phyloP scores from a whole-genome alignment of 2,113 vertebrate species.

The Syngnathus scovelli region DNA sequence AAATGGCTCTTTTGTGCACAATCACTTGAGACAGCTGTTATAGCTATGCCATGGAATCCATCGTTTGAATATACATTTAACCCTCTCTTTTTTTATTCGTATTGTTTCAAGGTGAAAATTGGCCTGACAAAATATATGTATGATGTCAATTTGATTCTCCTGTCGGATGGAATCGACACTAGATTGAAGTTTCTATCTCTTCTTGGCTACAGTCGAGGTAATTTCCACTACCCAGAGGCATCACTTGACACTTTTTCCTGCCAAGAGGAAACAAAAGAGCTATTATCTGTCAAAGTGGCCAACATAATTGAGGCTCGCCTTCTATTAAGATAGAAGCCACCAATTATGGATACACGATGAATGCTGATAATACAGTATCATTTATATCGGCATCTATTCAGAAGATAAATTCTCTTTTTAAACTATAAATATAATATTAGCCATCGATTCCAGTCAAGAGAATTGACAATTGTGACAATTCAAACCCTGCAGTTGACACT shows the following conservation, averaged over 20 bases:
- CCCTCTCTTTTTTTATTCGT: too few species aligned
- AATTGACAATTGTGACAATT: neutral
- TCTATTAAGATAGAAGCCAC: neutral
- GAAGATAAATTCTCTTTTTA: too few species aligned
- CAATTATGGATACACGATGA: neutral
- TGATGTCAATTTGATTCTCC: neutral
- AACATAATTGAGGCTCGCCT: neutral
- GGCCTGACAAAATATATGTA: too few species aligned
- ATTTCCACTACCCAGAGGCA: neutral
- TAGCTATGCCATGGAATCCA: neutral
- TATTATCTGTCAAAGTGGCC: neutral
- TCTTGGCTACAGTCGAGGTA: neutral
- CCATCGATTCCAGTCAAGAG: neutral
- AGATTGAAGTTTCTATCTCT: neutral
- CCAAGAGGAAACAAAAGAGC: neutral
- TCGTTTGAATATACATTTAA: neutral
- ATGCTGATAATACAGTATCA: neutral
- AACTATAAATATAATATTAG: neutral
- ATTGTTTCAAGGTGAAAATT: too few species aligned
- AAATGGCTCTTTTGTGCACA: conserved; percentile 6
- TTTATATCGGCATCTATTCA: too few species aligned
- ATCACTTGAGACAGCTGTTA: conserved; percentile 6
- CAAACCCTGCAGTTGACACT: neutral
- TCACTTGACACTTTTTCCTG: neutral
- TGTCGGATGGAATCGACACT: neutral